Conservation (phyloP, 2,113 vertebrate genomes). For the Leucopsar rothschildi region DNA sequence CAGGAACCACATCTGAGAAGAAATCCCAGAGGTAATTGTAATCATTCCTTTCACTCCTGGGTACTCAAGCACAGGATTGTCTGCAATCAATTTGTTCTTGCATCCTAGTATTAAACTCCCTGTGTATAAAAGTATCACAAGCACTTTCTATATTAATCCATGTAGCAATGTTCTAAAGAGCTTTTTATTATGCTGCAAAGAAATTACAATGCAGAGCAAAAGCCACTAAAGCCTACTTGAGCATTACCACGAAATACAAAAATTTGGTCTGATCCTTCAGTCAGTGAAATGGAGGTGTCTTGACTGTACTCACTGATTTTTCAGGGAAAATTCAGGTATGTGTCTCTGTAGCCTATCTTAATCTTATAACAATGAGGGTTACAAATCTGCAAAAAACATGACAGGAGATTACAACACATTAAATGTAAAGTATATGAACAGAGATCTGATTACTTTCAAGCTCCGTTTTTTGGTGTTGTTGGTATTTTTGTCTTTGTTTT, state of each 20-base stretch:
- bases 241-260: conserved; percentile 35
- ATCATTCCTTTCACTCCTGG: conserved; percentile 72
- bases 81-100: conserved; percentile 77
- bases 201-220: conserved; percentile 67
- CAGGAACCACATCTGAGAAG: conserved; percentile 61
- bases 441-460: not conserved
- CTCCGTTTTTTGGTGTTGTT: not conserved
- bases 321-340: not conserved
- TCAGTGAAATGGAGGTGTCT: not conserved
- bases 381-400: conserved; percentile 41
- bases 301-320: not conserved
- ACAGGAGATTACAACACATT: conserved; percentile 35
- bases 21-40: conserved; percentile 69
- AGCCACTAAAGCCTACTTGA: conserved; percentile 54
- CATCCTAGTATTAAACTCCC: conserved; percentile 65
- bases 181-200: conserved; percentile 71
- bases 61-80: conserved; percentile 70
- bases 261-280: not conserved
- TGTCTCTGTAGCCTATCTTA: not conserved
- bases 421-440: conserved; percentile 21
- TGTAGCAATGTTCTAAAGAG: conserved; percentile 66
- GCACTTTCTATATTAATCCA: conserved; percentile 74
- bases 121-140: conserved; percentile 69
- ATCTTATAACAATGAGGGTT: conserved; percentile 48
- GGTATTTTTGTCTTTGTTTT: not conserved